Evolutionary conservation across 1,140 invertebrate genomes (phyloP).

Genomic region (Aphaenogaster ashmeadi): DNA sequence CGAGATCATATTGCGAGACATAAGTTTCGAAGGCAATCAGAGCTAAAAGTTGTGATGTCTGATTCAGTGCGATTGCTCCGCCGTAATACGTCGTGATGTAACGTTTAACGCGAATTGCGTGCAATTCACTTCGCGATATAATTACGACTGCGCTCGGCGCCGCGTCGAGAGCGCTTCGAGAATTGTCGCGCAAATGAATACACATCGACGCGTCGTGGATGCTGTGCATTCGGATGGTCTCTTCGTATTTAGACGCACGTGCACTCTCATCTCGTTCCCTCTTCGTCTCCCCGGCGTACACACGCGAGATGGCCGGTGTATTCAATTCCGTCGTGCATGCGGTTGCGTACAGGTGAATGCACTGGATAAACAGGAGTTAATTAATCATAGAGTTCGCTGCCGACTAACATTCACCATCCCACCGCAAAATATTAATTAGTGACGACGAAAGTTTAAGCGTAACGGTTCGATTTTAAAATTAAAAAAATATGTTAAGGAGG

Average conservation of each 20-base stretch:
- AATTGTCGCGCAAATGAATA: constrained; percentile 50
- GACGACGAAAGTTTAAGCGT: background rate
- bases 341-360: background rate
- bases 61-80: background rate
- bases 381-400: constrained; percentile 44
- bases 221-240: background rate
- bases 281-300: background rate
- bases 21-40: background rate
- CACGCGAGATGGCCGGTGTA: constrained; percentile 24
- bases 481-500: background rate
- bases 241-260: constrained; percentile 38
- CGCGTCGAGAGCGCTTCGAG: constrained; percentile 11
- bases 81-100: constrained; percentile 9
- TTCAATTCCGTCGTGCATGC: constrained; percentile 18
- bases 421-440: constrained; percentile 26
- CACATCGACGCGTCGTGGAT: constrained; percentile 19
- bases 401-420: background rate
- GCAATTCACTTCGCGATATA: constrained; percentile 38
- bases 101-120: constrained; percentile 36
- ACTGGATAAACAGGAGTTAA: constrained; percentile 47
- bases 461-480: background rate
- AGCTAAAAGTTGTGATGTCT: background rate
- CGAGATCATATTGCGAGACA: background rate
- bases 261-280: constrained; percentile 35
- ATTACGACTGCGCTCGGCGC: constrained; percentile 6